A percentile compares a stretch with the other conserved stretches of the same genome.
These are phyloP conservation scores for Mobula hypostoma DNA, from an alignment of 2,113 vertebrate species.

Conservation along the genomic window DNA sequence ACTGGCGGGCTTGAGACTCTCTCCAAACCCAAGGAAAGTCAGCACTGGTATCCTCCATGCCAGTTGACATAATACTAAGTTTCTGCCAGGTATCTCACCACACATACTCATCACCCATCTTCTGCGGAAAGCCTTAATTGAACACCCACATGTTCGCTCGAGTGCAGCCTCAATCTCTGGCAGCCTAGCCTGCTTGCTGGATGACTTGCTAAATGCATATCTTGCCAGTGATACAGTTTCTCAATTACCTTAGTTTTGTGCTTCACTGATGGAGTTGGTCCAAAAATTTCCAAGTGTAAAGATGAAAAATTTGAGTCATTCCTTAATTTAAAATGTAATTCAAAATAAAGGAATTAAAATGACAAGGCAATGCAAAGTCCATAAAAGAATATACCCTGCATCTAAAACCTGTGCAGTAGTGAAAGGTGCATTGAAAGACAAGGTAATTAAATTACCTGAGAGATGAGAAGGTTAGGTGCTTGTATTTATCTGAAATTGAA, in stretches of 20 bases:
- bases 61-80: too few species aligned
- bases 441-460: neutral
- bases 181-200: too few species aligned
- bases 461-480: neutral
- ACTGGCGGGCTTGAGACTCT: too few species aligned
- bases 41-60: too few species aligned
- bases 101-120: too few species aligned
- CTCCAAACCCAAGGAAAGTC: too few species aligned
- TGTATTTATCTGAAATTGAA: constrained; percentile 7
- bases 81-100: too few species aligned
- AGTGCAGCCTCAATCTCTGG: too few species aligned
- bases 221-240: neutral
- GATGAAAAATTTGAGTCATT: neutral
- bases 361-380: neutral
- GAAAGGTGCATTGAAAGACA: neutral
- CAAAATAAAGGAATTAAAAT: neutral
- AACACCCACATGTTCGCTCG: too few species aligned
- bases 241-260: neutral
- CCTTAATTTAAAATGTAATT: neutral
- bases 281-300: neutral
- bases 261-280: neutral
- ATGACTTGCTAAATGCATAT: too few species aligned
- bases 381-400: neutral
- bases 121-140: too few species aligned
- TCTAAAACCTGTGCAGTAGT: neutral